Base-by-base conservation (phyloP, 2,797 vertebrate species). In the Protonibea diacanthus region DNA sequence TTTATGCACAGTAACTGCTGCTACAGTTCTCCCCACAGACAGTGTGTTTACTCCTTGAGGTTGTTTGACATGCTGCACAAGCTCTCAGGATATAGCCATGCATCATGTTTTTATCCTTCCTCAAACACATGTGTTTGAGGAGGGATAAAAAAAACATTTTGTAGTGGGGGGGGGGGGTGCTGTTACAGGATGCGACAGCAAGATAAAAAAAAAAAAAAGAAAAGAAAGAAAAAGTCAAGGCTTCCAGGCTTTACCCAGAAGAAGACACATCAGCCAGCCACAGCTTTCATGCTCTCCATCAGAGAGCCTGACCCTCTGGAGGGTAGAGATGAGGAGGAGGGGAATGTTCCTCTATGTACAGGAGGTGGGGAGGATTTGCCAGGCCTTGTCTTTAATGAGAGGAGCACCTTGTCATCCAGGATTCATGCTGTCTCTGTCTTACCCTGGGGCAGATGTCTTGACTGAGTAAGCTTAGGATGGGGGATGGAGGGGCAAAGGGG, bases 1-100 rank as follows among this genome's bases (percentile, higher is more conserved):
- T 88, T 90, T 55, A 86, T 89, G 76, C 84, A 68, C 38, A 14
- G 69, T 85, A 82, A 76, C 79, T 57, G 76, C 81, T 81, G 78
- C 66, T 88, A 79, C 63, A 20, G 8, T 58, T 83, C 71, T 88
- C 85, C 82, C 89, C 42, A 23, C 57, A 62, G 90, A 84, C 0
- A 0, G 51, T 65, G 76, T 86, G 84, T 81, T 87, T 85, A 80
- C 76, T 89, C 40, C 69, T 25, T 51, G 74, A 78, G 79, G 58
- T 59, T 78, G 81, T 86, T 87, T 85, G 84, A 86, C 80, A 87
- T 80, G 82, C 79, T 25, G 67, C 67, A 17, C 63, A 61, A 75
- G 74, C 72, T 74, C 62, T 71, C 65, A 71, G 76, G 14, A 66
- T 57, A 6, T 14, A 74, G 66, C 56, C 1, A 12, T 42, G 78